A percentile compares a stretch with the other conserved stretches of the same genome.
These are phyloP conservation scores for Harpegnathos saltator DNA, from an alignment of 1,140 invertebrate genomes.

Conservation along the genomic window DNA sequence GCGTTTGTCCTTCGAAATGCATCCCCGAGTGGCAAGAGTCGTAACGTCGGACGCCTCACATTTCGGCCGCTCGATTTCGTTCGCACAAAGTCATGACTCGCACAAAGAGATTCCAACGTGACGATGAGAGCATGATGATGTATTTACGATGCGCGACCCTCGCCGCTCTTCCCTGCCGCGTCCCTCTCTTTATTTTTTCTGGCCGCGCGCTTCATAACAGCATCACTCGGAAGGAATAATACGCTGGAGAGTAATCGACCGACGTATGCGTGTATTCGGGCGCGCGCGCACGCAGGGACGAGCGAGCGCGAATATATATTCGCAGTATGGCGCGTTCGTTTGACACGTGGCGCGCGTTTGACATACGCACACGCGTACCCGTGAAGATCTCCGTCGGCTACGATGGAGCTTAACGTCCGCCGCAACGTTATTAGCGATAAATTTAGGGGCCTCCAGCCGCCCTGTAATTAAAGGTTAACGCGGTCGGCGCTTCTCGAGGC, in stretches of 20 bases:
- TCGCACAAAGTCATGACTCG: slow-evolving; percentile 27
- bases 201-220: slow-evolving; percentile 28
- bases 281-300: slow-evolving; percentile 5
- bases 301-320: slow-evolving; percentile 42
- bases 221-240: slow-evolving; percentile 34
- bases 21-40: not conserved
- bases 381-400: slow-evolving; percentile 47
- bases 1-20: not conserved
- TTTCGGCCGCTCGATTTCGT: slow-evolving; percentile 12
- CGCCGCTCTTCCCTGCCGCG: too few relatives aligned
- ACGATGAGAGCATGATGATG: slow-evolving; percentile 15
- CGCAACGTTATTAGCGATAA: slow-evolving; percentile 74
- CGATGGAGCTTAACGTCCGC: slow-evolving; percentile 44
- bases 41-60: not conserved
- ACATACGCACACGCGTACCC: slow-evolving; percentile 39
- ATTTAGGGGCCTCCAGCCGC: slow-evolving; percentile 67
- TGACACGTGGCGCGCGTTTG: slow-evolving; percentile 43
- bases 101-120: slow-evolving; percentile 48
- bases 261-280: slow-evolving; percentile 38
- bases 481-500: slow-evolving; percentile 62
- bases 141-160: slow-evolving; percentile 29
- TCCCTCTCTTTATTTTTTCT: not conserved
- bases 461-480: slow-evolving; percentile 77
- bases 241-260: slow-evolving; percentile 35
- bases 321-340: slow-evolving; percentile 37